Evolutionary conservation across 1,140 invertebrate genomes (phyloP).

Genomic region (Palaemon carinicauda): DNA sequence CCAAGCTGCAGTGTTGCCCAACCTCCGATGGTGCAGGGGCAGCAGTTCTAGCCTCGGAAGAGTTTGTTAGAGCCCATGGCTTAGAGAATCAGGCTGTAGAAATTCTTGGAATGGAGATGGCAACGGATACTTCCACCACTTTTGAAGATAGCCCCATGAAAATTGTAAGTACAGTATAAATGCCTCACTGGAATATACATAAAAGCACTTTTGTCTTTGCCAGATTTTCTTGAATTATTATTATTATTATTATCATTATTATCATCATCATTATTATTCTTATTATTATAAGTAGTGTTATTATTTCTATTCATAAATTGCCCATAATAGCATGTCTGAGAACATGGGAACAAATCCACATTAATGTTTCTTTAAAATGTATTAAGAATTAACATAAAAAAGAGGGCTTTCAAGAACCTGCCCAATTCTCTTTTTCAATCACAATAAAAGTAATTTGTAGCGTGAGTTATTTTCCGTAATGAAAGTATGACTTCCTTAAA

Average conservation of each 20-base stretch:
- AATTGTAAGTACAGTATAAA: conserved; percentile 69
- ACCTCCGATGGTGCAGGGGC: conserved; percentile 96
- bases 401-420: too few relatives aligned
- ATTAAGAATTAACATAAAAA: too few relatives aligned
- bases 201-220: not conserved
- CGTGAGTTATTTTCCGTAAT: too few relatives aligned
- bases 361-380: too few relatives aligned
- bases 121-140: conserved; percentile 86
- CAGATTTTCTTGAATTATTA: not conserved
- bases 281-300: too few relatives aligned
- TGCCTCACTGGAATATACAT: not conserved
- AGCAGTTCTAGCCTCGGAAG: conserved; percentile 88
- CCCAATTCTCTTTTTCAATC: too few relatives aligned
- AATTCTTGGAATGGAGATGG: conserved; percentile 96
- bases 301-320: too few relatives aligned
- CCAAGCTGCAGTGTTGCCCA: conserved; percentile 96
- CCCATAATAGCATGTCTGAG: too few relatives aligned
- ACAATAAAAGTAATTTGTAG: too few relatives aligned
- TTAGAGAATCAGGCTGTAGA: conserved; percentile 89
- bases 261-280: not conserved
- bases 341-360: too few relatives aligned
- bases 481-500: too few relatives aligned
- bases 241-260: not conserved
- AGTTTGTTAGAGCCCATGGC: conserved; percentile 84
- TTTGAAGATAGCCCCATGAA: conserved; percentile 90